Conservation (phyloP, 2,113 vertebrate genomes). For the Thalassoma bifasciatum region DNA sequence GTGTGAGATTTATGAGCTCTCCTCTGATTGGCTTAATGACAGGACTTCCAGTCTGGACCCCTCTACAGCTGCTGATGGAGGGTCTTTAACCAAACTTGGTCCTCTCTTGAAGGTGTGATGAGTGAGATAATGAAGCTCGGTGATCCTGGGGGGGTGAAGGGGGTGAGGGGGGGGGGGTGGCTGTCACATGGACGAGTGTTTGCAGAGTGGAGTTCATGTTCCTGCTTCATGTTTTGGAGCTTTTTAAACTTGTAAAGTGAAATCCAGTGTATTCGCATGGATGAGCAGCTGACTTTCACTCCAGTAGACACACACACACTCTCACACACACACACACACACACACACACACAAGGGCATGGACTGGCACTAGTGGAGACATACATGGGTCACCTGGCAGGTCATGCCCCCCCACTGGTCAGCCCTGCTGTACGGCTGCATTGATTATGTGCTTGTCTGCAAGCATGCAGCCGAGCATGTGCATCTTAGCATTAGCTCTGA, state of each 20-base stretch:
- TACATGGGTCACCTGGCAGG: constrained; percentile 81
- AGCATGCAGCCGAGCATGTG: constrained; percentile 65
- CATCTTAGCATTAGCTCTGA: constrained; percentile 47
- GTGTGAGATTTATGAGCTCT: constrained; percentile 81
- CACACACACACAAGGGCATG: constrained; percentile 61
- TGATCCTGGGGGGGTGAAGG: not conserved
- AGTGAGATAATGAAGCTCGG: not conserved
- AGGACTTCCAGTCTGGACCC: constrained; percentile 79
- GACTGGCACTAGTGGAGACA: constrained; percentile 69
- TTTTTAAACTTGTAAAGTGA: constrained; percentile 64
- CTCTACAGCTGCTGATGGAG: constrained; percentile 68
- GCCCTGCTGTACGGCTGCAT: constrained; percentile 75
- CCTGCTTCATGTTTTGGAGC: constrained; percentile 21
- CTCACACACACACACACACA: not conserved
- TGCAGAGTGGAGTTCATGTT: constrained; percentile 2
- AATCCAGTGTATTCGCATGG: constrained; percentile 62
- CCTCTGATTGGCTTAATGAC: constrained; percentile 85
- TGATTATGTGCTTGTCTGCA: constrained; percentile 78
- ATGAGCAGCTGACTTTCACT: constrained; percentile 69
- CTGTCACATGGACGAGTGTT: not conserved
- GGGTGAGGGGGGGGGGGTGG: constrained; percentile 8
- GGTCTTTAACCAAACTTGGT: constrained; percentile 69
- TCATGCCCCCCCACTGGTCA: constrained; percentile 75
- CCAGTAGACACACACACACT: constrained; percentile 56
- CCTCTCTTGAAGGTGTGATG: constrained; percentile 5